Evolutionary conservation across 2,113 vertebrate genomes (phyloP), one percentile per base, ranked within the genome.

Genomic region (Microcebus ravelobensis): DNA sequence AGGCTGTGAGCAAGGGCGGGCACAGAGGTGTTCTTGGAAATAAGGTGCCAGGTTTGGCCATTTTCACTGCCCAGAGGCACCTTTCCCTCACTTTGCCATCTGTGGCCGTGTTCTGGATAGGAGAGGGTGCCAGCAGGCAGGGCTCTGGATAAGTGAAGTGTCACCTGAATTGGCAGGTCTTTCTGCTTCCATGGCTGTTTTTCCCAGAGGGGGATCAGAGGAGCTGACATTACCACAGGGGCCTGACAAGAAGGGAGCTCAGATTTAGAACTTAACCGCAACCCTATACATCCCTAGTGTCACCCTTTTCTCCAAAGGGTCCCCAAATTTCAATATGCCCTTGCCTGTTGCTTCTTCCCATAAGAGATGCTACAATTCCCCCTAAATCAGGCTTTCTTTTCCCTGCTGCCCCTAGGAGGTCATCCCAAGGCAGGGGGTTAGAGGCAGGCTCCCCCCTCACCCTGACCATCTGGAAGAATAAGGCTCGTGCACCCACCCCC

Each of bases 401-500:
- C n/a, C 13, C n/a, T 42, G 29, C 55, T 63, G 74, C 34, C 57
- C 31, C 13, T 20, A 50, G 87, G 61, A 94, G 79, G 21, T 14
- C 67, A 39, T 18, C 20, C 48, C 12, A 80, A 93, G 68, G 87
- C 79, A 73, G 36, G 18, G 55, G 63, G 45, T 34, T 71, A 48
- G 59, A 48, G 3, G 67, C 18, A 31, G 39, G 45, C 59, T 81
- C 36, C 18, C 21, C 59, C 18, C 25, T 45, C 42, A 34, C 65
- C 45, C 39, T 59, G 57, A 57, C 36, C 39, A 65, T 15, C 27
- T 18, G 8, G 25, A 4, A 63, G 42, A 81, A 45, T 39, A 74
- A 52, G 6, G 2, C 2, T 0, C 6, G 4, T 57, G 13, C 17
- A 39, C 25, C 7, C 4, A 0, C 6, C 25, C 29, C 17, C 0